phyloP scores from a whole-genome alignment of 2,113 vertebrate genomes.

The Sebastes schlegelii region DNA sequence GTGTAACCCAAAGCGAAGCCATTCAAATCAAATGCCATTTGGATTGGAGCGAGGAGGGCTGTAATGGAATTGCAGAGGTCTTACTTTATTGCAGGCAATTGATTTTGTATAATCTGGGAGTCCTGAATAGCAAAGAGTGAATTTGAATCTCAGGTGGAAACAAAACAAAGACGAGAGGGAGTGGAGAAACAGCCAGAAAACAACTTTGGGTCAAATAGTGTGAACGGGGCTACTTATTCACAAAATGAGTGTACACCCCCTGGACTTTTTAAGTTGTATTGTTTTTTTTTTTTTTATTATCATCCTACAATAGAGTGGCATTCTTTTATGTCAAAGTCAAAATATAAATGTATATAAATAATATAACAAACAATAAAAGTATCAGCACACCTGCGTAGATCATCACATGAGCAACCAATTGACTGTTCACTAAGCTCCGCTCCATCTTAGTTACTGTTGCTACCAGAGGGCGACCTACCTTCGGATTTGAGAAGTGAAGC shows the following conservation, averaged over 20 bases:
- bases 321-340: neutral
- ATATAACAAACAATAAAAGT: neutral
- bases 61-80: conserved; percentile 9
- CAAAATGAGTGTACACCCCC: neutral
- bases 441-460: neutral
- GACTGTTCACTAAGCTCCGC: too few species aligned
- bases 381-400: too few species aligned
- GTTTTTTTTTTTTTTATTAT: neutral
- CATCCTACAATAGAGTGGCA: too few species aligned
- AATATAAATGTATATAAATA: neutral
- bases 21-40: conserved; percentile 36
- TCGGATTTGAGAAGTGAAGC: too few species aligned
- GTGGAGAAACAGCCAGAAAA: neutral
- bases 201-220: neutral
- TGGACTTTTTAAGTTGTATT: neutral
- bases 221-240: neutral
- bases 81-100: conserved; percentile 7
- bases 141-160: neutral
- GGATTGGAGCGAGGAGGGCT: neutral
- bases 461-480: too few species aligned
- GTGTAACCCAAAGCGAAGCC: conserved; percentile 44
- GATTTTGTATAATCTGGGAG: conserved; percentile 1
- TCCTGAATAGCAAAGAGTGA: neutral
- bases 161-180: neutral
- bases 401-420: too few species aligned